Conservation (phyloP, 2,888 invertebrate species). For the Papilio protenor region DNA sequence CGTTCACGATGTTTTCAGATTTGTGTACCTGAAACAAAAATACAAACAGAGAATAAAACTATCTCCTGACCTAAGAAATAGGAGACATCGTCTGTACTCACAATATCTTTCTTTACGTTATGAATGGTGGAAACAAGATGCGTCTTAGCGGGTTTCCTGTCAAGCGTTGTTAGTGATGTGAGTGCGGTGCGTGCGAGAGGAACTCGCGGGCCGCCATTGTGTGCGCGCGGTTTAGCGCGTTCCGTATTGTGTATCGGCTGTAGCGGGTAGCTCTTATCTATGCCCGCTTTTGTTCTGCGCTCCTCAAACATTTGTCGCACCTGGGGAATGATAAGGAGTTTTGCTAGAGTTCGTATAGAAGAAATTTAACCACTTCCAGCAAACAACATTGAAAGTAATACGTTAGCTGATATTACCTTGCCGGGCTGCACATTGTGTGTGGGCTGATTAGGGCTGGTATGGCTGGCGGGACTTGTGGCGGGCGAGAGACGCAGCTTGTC, state of each 20-base stretch:
- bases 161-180: constrained; percentile 51
- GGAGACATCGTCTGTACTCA: constrained; percentile 47
- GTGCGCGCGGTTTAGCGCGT: constrained; percentile 57
- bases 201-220: constrained; percentile 73
- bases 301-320: constrained; percentile 95
- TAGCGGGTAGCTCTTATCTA: constrained; percentile 92
- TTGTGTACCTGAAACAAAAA: constrained; percentile 59
- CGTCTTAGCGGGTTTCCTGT: constrained; percentile 61
- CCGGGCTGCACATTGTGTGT: constrained; percentile 59
- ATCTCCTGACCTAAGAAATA: no score
- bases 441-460: constrained; percentile 51
- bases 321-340: constrained; percentile 60
- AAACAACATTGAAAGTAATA: no score
- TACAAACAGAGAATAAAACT: no score
- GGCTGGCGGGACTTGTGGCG: constrained; percentile 46
- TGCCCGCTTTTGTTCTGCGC: constrained; percentile 88
- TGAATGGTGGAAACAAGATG: constrained; percentile 59
- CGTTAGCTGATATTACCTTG: constrained; percentile 58
- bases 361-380: no score
- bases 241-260: constrained; percentile 88
- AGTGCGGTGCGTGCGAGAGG: constrained; percentile 49
- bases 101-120: constrained; percentile 65
- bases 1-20: constrained; percentile 69
- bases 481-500: constrained; percentile 67
- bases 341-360: not conserved